Evolutionary conservation across 2,888 invertebrate genomes (phyloP).

Genomic region (Meghimatium bilineatum): DNA sequence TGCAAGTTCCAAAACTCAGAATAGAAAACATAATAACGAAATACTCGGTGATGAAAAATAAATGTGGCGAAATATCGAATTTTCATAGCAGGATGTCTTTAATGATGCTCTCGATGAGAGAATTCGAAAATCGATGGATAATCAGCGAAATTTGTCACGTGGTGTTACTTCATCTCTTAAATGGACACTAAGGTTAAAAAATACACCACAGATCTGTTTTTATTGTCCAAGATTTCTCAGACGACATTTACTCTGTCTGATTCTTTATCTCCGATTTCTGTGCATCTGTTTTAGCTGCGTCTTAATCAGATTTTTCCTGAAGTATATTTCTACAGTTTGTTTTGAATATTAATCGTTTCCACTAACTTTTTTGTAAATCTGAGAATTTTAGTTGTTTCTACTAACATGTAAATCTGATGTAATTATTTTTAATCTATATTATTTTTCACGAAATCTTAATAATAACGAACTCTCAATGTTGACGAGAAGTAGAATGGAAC

Average conservation of each 20-base stretch:
- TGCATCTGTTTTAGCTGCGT: too few relatives aligned
- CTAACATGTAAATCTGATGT: too few relatives aligned
- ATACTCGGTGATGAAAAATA: neutral
- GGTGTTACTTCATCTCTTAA: neutral
- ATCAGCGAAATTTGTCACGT: slow-evolving; percentile 6
- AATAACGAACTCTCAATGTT: too few relatives aligned
- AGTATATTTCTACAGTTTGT: too few relatives aligned
- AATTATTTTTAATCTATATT: too few relatives aligned
- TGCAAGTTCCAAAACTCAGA: neutral
- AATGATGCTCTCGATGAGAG: slow-evolving; percentile 6
- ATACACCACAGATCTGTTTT: neutral
- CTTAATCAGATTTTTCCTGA: too few relatives aligned
- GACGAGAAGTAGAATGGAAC: too few relatives aligned
- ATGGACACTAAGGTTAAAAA: neutral
- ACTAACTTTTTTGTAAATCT: too few relatives aligned
- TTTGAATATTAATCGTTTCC: too few relatives aligned
- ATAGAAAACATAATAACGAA: neutral
- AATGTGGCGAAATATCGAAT: slow-evolving; percentile 1
- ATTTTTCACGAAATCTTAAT: too few relatives aligned
- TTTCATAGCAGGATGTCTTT: neutral
- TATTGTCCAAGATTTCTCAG: neutral
- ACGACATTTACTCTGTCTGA: neutral
- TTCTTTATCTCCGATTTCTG: too few relatives aligned
- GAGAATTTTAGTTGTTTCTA: too few relatives aligned
- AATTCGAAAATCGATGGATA: slow-evolving; percentile 17